These are phyloP conservation scores for Stenichneumon culpator DNA, from an alignment of 2,888 invertebrate genomes.

Conservation along the genomic window DNA sequence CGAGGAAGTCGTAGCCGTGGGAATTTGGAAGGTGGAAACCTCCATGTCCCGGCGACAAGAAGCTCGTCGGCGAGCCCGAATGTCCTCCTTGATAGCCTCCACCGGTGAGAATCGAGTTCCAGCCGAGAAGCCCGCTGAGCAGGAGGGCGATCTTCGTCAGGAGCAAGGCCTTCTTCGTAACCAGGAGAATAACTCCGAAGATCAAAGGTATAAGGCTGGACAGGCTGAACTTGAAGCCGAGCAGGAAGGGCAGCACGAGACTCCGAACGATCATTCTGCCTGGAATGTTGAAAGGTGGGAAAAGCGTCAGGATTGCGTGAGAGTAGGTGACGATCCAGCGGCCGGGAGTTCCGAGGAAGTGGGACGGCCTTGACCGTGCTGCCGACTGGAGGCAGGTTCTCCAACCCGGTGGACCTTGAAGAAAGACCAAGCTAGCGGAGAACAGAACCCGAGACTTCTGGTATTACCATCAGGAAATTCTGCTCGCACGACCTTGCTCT, in stretches of 20 bases:
- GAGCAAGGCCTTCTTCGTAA: slow-evolving; percentile 92
- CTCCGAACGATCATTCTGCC: slow-evolving; percentile 90
- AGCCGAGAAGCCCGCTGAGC: slow-evolving; percentile 89
- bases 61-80: slow-evolving; percentile 55
- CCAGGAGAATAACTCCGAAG: slow-evolving; percentile 89
- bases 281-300: slow-evolving; percentile 81
- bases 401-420: slow-evolving; percentile 66
- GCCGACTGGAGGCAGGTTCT: slow-evolving; percentile 74
- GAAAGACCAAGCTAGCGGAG: slow-evolving; percentile 36
- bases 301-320: slow-evolving; percentile 11
- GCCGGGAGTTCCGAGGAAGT: slow-evolving; percentile 21
- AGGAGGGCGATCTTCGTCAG: slow-evolving; percentile 91
- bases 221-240: slow-evolving; percentile 93
- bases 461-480: slow-evolving; percentile 41
- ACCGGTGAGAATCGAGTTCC: slow-evolving; percentile 83
- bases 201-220: slow-evolving; percentile 91
- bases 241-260: slow-evolving; percentile 91
- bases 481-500: slow-evolving; percentile 47
- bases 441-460: slow-evolving; percentile 6
- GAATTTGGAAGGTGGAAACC: slow-evolving; percentile 68
- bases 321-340: background rate
- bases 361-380: slow-evolving; percentile 80
- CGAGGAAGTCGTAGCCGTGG: slow-evolving; percentile 59
- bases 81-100: slow-evolving; percentile 53
- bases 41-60: slow-evolving; percentile 61